Percentiles rank a stretch among this genome's conserved stretches.
Conservation (phyloP, 2,113 vertebrate genomes). For the Oreochromis spilurus region DNA sequence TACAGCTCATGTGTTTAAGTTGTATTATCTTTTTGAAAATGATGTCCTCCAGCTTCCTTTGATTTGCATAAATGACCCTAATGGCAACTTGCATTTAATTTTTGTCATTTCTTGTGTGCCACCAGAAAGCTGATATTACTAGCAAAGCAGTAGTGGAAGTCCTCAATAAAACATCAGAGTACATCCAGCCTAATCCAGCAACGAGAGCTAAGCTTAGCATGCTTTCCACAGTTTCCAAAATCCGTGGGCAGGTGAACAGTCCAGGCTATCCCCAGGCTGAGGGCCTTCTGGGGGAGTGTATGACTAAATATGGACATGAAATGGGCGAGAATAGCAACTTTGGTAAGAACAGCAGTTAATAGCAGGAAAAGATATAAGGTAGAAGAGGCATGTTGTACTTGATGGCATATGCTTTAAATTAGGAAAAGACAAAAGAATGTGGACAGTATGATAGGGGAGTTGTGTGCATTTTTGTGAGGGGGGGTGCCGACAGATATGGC, state of each 20-base stretch:
- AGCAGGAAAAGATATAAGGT: not conserved
- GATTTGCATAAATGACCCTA: not conserved
- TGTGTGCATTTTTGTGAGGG: not conserved
- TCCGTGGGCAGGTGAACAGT: slow-evolving; percentile 90
- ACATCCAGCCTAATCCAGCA: slow-evolving; percentile 89
- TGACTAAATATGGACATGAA: slow-evolving; percentile 88
- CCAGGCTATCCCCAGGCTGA: slow-evolving; percentile 92
- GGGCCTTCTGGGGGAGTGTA: slow-evolving; percentile 90
- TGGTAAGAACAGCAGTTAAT: slow-evolving; percentile 85
- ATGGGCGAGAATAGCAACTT: slow-evolving; percentile 91
- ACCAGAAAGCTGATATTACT: slow-evolving; percentile 91
- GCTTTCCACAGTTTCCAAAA: slow-evolving; percentile 93
- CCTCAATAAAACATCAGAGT: slow-evolving; percentile 87
- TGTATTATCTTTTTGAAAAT: not conserved
- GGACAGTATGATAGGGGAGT: not conserved
- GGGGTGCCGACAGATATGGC: not conserved
- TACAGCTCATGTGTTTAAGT: not conserved
- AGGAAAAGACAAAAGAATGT: not conserved
- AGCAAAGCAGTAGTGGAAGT: slow-evolving; percentile 92
- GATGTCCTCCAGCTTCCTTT: not conserved
- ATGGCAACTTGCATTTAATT: not conserved
- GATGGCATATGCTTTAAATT: not conserved
- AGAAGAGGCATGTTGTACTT: not conserved
- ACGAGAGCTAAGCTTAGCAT: slow-evolving; percentile 90
- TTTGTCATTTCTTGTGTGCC: not conserved